Base-by-base conservation (phyloP, 2,888 invertebrate genomes). In the Antitype chi region DNA sequence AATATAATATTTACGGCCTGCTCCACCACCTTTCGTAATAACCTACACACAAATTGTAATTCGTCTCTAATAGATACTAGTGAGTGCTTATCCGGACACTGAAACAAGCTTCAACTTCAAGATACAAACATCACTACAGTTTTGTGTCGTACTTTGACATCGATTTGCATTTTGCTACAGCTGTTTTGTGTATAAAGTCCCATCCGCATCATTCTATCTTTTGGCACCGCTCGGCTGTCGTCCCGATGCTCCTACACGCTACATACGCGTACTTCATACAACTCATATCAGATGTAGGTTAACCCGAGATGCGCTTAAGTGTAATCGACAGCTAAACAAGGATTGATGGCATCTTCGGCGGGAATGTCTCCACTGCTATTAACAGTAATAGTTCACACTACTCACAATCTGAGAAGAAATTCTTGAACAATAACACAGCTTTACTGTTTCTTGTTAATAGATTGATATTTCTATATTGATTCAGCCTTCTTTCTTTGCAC, bases 281-380 rank as follows among this genome's bases (percentile, higher is more conserved):
- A 70, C 7, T 68, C 28, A 23, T 52, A 59, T 53, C 43, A 53
- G 70, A 77, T 38, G 20, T 38, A 52, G 20, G n/a, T 49, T 64
- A 53, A 43, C 28, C 55, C 23, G 49, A 38, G 63, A 62, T 69
- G 62, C 60, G 47, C 20, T 28, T 72, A 64, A 68, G 25, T 63
- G 13, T 74, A 69, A 79, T 66, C 38, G 70, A 67, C n/a, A 59
- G 53, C 43, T 68, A 76, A 84, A 82, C 55, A 59, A 82, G 43
- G 59, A 75, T 80, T 53, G 63, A 83, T 66, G 60, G 64, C 20
- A 52, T 43, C n/a, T 53, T 59, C 28, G 8, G 17, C 20, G 32
- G 59, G 67, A 59, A 70, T 28, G 11, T 59, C 38, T 57, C 52
- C 17, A 43, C 47, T 43, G 32, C 60, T 60, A 72, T 60, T 70